A percentile compares a stretch with the other conserved stretches of the same genome.
These are phyloP conservation scores for Epizoanthus scotinus DNA, from an alignment of 92 coral and sea anemone genomes.

Conservation along the genomic window DNA sequence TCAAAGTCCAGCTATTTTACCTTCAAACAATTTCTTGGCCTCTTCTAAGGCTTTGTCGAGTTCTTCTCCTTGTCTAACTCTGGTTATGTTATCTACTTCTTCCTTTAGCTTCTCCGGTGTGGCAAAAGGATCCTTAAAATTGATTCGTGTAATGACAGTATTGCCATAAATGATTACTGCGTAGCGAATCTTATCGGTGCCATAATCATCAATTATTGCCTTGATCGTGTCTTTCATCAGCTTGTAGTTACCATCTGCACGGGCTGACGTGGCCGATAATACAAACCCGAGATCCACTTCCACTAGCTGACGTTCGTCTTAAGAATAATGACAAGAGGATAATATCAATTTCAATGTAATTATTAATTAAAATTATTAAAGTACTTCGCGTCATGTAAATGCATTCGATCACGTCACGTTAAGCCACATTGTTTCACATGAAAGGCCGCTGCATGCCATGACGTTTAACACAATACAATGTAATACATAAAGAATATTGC, in stretches of 20 bases:
- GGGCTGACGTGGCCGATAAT: constrained; percentile 70
- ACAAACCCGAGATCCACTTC: constrained; percentile 83
- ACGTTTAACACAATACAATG: too few relatives aligned
- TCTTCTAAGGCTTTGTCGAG: constrained; percentile 75
- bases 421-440: too few relatives aligned
- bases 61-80: constrained; percentile 54
- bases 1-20: background rate
- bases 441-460: too few relatives aligned
- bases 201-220: constrained; percentile 69
- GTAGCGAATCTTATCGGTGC: constrained; percentile 61
- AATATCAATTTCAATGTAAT: too few relatives aligned
- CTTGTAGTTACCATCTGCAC: constrained; percentile 50
- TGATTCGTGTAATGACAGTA: constrained; percentile 43
- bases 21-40: constrained; percentile 69
- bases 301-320: constrained; percentile 21
- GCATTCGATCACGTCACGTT: too few relatives aligned
- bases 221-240: constrained; percentile 75
- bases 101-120: constrained; percentile 37
- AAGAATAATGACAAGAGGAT: too few relatives aligned
- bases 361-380: too few relatives aligned
- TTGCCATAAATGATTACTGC: constrained; percentile 75
- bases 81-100: constrained; percentile 48
- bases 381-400: too few relatives aligned
- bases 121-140: constrained; percentile 45
- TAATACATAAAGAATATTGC: too few relatives aligned